Base-by-base conservation (phyloP, 2,888 invertebrate genomes). In the Metopia argyrocephala region DNA sequence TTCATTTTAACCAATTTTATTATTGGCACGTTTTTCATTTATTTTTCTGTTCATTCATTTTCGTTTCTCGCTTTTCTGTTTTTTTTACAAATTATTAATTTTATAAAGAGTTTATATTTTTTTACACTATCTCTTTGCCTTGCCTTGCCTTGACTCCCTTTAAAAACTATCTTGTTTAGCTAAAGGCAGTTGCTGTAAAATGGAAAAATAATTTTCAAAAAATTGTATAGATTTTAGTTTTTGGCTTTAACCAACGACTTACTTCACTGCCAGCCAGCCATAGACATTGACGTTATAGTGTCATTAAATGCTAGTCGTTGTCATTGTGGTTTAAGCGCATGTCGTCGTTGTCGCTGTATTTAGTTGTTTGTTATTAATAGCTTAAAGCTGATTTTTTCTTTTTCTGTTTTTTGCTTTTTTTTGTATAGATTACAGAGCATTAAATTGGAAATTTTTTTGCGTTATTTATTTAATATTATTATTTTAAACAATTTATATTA, bases 1-100 rank as follows among this genome's bases (percentile, higher is more conserved):
- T 68, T 75, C 66, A 61, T 75, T 20, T 68, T 75, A 68, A 46
- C 38, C 59, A 68, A 76, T 54, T 48, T 76, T 69, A 62, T 25
- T 56, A 27, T 69, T 76, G 69, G 62, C 69, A 76, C 76, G 76
- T 69, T 76, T 76, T 76, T 69, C 62, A 69, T 69, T 76, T 69
- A 56, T 56, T 64, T 69, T 62, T 76, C n/a, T n/a, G n/a, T n/a
- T n/a, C n/a, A n/a, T n/a, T n/a, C n/a, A n/a, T n/a, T n/a, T n/a
- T n/a, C n/a, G n/a, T n/a, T n/a, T 57, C 20, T 27, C 48, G 12
- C 7, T 48, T 73, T 46, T 20, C 64, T 56, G 20, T 31, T 15
- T 71, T 74, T 45, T 12, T 15, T 3, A 48, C 57, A 69, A 62
- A 62, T 76, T 69, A 76, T 68, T 68, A 61, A 48, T 48, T 69